Conservation (phyloP, 2,888 invertebrate species). For the Caenorhabditis drosophilae region DNA sequence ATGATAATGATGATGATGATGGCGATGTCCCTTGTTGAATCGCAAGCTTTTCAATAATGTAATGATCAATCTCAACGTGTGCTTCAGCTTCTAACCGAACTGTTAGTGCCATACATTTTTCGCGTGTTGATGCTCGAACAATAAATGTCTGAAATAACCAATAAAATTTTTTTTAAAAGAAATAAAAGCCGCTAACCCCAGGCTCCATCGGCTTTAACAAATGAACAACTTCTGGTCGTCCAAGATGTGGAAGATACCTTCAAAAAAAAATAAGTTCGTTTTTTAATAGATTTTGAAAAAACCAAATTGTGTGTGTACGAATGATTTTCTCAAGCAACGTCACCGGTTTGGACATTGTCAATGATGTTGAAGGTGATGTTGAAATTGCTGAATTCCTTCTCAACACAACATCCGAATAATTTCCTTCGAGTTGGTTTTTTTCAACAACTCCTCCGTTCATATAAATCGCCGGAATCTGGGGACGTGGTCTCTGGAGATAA, state of each 20-base stretch:
- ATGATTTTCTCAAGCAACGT: constrained; percentile 80
- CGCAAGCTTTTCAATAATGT: constrained; percentile 82
- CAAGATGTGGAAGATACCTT: constrained; percentile 84
- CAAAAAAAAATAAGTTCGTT: background rate
- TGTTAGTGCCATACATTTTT: constrained; percentile 91
- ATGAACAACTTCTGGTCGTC: constrained; percentile 90
- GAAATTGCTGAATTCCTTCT: constrained; percentile 20
- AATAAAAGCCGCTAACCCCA: constrained; percentile 77
- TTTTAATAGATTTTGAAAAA: background rate
- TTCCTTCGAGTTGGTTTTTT: background rate
- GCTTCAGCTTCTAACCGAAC: constrained; percentile 80
- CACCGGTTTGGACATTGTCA: too few species aligned
- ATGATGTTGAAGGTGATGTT: constrained; percentile 15
- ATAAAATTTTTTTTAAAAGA: constrained; percentile 3
- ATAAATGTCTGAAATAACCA: constrained; percentile 80
- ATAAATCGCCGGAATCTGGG: constrained; percentile 34
- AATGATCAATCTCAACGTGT: constrained; percentile 92
- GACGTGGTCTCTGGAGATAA: constrained; percentile 35
- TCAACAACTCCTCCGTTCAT: constrained; percentile 8
- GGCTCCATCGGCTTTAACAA: constrained; percentile 85
- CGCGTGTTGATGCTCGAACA: constrained; percentile 89
- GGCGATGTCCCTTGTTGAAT: background rate
- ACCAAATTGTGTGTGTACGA: constrained; percentile 90
- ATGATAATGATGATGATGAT: too few species aligned
- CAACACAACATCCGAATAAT: constrained; percentile 29